Percentiles rank a stretch among this genome's conserved stretches.
Conservation (phyloP, 2,888 invertebrate genomes). For the Acholoe squamosa region DNA sequence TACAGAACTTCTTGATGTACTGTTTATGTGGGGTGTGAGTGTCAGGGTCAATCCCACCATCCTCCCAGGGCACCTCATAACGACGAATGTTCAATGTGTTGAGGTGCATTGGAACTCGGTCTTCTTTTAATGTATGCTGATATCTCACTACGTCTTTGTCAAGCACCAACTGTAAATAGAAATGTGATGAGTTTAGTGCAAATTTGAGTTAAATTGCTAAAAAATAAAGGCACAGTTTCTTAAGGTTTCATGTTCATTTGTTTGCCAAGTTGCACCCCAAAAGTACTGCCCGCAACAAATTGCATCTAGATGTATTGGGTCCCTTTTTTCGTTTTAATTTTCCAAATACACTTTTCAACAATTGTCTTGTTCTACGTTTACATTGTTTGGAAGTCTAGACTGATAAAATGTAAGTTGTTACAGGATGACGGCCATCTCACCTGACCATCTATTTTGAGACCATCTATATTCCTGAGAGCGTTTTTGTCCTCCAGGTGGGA, state of each 20-base stretch:
- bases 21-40: conserved; percentile 71
- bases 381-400: too few relatives aligned
- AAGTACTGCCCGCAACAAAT: too few relatives aligned
- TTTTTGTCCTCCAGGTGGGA: conserved; percentile 69
- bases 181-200: not conserved
- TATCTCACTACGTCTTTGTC: conserved; percentile 71
- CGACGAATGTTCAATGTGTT: conserved; percentile 57
- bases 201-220: not conserved
- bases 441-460: conserved; percentile 69
- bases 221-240: too few relatives aligned
- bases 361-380: too few relatives aligned
- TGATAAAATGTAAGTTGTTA: too few relatives aligned
- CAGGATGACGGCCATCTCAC: conserved; percentile 68
- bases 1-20: conserved; percentile 75
- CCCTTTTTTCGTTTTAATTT: too few relatives aligned
- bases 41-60: conserved; percentile 72
- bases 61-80: conserved; percentile 63
- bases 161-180: conserved; percentile 69
- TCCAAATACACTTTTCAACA: too few relatives aligned
- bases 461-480: conserved; percentile 74
- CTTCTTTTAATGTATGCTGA: conserved; percentile 68
- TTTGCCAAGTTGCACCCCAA: too few relatives aligned
- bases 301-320: too few relatives aligned
- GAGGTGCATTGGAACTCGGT: conserved; percentile 70
- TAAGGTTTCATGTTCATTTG: too few relatives aligned